Conservation (phyloP, 2,113 vertebrate species). For the Indri indri region DNA sequence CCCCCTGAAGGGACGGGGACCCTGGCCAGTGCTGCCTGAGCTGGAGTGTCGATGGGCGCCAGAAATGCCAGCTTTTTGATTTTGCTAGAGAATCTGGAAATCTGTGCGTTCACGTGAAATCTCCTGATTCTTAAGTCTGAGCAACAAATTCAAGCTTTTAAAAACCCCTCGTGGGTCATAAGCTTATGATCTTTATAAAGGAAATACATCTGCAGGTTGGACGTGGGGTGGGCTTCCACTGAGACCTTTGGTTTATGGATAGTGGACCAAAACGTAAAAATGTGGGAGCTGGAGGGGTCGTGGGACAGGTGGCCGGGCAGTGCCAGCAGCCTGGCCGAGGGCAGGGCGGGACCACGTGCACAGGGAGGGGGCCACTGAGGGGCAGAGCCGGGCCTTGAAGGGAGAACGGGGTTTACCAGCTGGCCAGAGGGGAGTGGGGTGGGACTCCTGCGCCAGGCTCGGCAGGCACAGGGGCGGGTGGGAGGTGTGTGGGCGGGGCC, state of each 20-base stretch:
- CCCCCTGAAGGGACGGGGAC: background rate
- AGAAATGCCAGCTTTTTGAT: background rate
- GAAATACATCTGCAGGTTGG: background rate
- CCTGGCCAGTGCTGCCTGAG: background rate
- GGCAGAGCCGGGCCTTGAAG: background rate
- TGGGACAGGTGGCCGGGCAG: background rate
- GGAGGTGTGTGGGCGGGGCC: background rate
- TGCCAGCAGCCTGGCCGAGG: background rate
- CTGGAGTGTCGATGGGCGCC: background rate
- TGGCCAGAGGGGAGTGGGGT: background rate
- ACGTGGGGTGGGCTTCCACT: accelerated
- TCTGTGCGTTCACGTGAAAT: background rate
- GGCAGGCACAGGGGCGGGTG: background rate
- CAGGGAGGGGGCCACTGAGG: accelerated
- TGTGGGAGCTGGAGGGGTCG: background rate
- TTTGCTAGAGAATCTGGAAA: background rate
- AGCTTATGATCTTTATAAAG: background rate
- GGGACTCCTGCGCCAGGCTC: background rate
- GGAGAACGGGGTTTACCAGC: background rate
- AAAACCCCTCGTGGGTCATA: background rate
- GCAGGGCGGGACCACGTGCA: background rate
- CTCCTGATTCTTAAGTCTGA: background rate
- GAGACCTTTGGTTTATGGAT: background rate
- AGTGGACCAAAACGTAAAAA: background rate
- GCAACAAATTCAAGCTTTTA: background rate